Percentiles rank a stretch among this genome's conserved stretches.
phyloP scores from a whole-genome alignment of 2,797 vertebrate genomes.

The Gadopsis bispinosus region DNA sequence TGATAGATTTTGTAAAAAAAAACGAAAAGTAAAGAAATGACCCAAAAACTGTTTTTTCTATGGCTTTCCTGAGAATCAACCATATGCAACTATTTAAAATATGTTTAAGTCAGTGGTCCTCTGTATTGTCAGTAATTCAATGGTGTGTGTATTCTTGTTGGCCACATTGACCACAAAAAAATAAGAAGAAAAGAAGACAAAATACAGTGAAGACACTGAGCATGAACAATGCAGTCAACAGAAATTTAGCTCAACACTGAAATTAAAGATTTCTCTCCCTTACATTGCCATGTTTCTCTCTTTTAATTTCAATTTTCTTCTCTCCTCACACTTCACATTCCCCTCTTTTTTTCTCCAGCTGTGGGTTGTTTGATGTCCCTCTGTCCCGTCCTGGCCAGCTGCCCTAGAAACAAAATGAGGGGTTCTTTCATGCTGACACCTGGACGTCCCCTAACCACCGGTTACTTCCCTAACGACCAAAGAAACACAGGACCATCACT shows the following conservation, averaged over 20 bases:
- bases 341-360: constrained; percentile 58
- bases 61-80: constrained; percentile 12
- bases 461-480: constrained; percentile 66
- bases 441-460: constrained; percentile 80
- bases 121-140: constrained; percentile 11
- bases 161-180: constrained; percentile 18
- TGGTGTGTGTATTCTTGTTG: not conserved
- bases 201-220: constrained; percentile 18
- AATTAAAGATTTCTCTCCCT: constrained; percentile 8
- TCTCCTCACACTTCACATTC: constrained; percentile 28
- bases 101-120: constrained; percentile 26
- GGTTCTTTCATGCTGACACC: constrained; percentile 80
- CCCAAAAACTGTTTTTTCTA: not conserved
- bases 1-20: constrained; percentile 17
- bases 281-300: constrained; percentile 2
- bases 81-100: constrained; percentile 54
- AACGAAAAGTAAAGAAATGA: no score
- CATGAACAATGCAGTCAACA: constrained; percentile 26
- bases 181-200: constrained; percentile 16
- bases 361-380: constrained; percentile 74
- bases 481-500: constrained; percentile 64
- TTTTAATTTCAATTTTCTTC: constrained; percentile 21
- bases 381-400: constrained; percentile 65
- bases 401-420: constrained; percentile 77
- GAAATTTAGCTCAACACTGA: constrained; percentile 14